These are phyloP conservation scores for Selene dorsalis DNA, from an alignment of 2,797 vertebrate genomes.

Conservation along the genomic window DNA sequence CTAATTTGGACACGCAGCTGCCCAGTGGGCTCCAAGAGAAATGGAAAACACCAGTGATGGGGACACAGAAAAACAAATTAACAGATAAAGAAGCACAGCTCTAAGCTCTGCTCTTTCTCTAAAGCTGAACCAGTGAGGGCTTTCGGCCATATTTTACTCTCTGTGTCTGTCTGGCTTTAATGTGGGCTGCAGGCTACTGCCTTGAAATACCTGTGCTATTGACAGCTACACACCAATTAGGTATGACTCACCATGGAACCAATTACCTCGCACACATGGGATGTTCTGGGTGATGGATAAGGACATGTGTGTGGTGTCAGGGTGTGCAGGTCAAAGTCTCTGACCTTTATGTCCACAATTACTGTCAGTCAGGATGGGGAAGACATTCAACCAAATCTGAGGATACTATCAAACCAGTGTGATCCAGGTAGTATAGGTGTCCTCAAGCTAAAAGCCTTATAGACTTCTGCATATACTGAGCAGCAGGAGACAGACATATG, in stretches of 20 bases:
- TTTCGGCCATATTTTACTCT: slow-evolving; percentile 32
- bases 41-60: slow-evolving; percentile 49
- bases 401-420: slow-evolving; percentile 7
- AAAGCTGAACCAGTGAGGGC: slow-evolving; percentile 18
- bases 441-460: slow-evolving; percentile 8
- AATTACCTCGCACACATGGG: slow-evolving; percentile 69
- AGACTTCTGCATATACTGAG: background rate
- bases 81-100: slow-evolving; percentile 45
- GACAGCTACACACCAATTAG: slow-evolving; percentile 80
- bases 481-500: background rate
- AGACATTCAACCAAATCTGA: slow-evolving; percentile 34
- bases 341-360: slow-evolving; percentile 67
- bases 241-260: slow-evolving; percentile 67
- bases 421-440: background rate
- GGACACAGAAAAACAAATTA: slow-evolving; percentile 63
- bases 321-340: slow-evolving; percentile 56
- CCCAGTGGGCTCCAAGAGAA: slow-evolving; percentile 47
- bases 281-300: slow-evolving; percentile 66
- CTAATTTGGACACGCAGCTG: slow-evolving; percentile 65
- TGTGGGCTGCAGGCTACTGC: slow-evolving; percentile 32
- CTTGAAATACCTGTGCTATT: slow-evolving; percentile 66
- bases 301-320: slow-evolving; percentile 28
- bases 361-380: slow-evolving; percentile 54
- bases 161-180: slow-evolving; percentile 38
- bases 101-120: slow-evolving; percentile 22